A percentile compares a stretch with the other conserved stretches of the same genome.
Conservation (phyloP, 2,113 vertebrate genomes). For the Aphelocoma coerulescens region DNA sequence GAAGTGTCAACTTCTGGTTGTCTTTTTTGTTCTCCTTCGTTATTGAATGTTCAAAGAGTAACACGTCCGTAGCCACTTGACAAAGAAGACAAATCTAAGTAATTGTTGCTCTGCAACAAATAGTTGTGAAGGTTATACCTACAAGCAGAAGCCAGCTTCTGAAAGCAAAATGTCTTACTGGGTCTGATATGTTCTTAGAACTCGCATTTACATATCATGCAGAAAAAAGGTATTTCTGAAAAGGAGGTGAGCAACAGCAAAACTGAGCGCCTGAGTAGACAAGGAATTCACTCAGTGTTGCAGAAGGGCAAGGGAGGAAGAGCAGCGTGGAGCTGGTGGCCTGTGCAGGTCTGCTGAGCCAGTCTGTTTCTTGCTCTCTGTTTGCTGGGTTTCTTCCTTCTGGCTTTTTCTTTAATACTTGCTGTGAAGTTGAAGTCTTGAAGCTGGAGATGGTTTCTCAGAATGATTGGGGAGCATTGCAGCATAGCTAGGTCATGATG, state of each 20-base stretch:
- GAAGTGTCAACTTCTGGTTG: not conserved
- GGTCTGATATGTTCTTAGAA: not conserved
- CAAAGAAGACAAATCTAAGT: not conserved
- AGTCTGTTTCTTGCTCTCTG: not conserved
- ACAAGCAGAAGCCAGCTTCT: not conserved
- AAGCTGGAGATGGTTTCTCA: not conserved
- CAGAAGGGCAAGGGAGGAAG: not conserved
- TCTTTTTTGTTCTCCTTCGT: not conserved
- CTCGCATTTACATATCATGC: not conserved
- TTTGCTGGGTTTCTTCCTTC: not conserved
- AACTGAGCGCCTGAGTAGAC: not conserved
- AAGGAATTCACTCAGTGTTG: not conserved
- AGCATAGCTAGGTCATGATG: not conserved
- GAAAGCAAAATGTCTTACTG: not conserved
- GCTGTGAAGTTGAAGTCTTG: not conserved
- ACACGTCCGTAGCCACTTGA: not conserved
- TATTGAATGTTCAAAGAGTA: not conserved
- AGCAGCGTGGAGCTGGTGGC: fast-evolving
- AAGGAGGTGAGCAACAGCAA: not conserved
- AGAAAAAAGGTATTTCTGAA: not conserved
- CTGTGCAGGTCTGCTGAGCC: not conserved
- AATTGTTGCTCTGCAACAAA: not conserved
- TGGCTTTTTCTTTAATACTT: not conserved
- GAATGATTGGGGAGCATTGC: not conserved
- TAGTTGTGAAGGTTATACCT: not conserved